Base-by-base conservation (phyloP, 2,888 invertebrate species). In the Limnephilus lunatus region DNA sequence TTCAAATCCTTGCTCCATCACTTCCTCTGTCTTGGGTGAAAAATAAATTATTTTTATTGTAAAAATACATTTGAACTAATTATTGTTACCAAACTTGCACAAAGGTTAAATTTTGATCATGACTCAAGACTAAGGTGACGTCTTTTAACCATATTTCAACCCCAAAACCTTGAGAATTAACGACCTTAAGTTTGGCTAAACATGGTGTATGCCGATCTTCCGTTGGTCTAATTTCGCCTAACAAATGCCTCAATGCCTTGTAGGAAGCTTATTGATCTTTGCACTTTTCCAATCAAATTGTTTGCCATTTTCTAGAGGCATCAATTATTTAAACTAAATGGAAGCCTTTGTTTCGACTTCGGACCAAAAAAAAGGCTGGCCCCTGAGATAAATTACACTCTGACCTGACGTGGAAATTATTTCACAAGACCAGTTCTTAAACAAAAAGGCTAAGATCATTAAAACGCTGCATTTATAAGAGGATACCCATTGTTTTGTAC, bases 211-310 rank as follows among this genome's bases (percentile, higher is more conserved):
- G 19, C 32, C 88, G 80, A 31, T 88, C 44, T 35, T 53, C 87
- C 32, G 9, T 39, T 89, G 90, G 25, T 83, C 83, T 90, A 32
- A 90, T 90, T 83, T 44, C 25, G 90, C 32, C 90, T 48, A 32
- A 83, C 48, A 53, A 48, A 90, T n/a, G 14, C 11, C 82, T 9
- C 68, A 68, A 68, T 25, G 32, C 82, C 44, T 82, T 53, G 31
- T 83, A 82, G 81, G 80, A 90, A 90, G 53, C 82, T 48, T 44
- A 48, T 31, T 81, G 90, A 82, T 53, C 90, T 90, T 81, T 90
- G 82, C 90, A 90, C 85, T 48, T 32, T 85, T 90, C 80, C 80
- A 80, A 90, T 90, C 85, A 90, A 90, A 90, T 32, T 68, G 68
- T 90, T 82, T 35, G 80, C 90, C 11, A 83, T 90, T 90, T 90